These are phyloP conservation scores for Erinaceus europaeus DNA, from an alignment of 2,113 vertebrate genomes.

Conservation along the genomic window DNA sequence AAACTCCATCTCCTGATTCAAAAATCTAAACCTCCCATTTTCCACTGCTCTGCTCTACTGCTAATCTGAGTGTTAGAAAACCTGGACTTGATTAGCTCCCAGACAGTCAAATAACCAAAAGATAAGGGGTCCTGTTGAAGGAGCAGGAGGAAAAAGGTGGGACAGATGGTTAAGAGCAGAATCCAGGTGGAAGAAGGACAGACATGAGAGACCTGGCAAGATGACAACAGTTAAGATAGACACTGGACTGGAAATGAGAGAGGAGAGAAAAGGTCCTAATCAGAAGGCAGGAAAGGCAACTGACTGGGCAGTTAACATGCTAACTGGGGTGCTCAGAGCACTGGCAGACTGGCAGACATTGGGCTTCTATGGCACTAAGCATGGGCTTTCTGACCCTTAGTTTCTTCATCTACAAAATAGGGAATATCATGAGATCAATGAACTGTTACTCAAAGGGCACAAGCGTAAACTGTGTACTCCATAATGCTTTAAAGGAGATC, in stretches of 20 bases:
- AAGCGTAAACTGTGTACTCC: neutral
- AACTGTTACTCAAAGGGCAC: neutral
- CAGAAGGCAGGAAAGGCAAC: neutral
- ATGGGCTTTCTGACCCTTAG: neutral
- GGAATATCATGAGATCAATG: neutral
- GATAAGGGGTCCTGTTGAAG: neutral
- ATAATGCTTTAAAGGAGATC: neutral
- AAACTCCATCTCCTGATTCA: slow-evolving; percentile 8
- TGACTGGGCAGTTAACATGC: no score
- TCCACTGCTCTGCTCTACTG: slow-evolving; percentile 4
- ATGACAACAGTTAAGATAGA: neutral
- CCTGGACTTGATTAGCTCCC: neutral
- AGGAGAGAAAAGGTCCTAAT: neutral
- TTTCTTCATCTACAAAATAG: neutral
- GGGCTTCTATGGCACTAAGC: no score
- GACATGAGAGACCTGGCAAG: neutral
- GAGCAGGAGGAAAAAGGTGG: neutral
- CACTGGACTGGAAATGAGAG: neutral
- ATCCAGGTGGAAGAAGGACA: neutral
- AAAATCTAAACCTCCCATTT: slow-evolving; percentile 39
- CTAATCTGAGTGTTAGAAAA: slow-evolving; percentile 4
- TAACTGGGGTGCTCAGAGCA: no score
- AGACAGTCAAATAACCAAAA: neutral
- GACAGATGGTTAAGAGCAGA: neutral
- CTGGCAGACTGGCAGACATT: no score